Conservation (phyloP, 2,113 vertebrate genomes). For the Ceyx cyanopectus region DNA sequence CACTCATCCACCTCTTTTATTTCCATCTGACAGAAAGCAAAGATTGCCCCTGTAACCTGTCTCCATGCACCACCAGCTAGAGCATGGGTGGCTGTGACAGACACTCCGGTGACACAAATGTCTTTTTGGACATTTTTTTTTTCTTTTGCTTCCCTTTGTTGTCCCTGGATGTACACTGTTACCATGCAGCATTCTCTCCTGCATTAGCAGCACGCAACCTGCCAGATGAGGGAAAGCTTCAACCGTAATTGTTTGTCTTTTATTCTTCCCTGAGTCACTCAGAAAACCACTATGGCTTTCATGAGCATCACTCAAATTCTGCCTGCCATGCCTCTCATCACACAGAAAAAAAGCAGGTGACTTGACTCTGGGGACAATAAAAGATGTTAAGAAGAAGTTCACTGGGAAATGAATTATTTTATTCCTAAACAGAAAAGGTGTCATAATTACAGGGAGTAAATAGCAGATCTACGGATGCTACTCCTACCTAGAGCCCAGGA, state of each 20-base stretch:
- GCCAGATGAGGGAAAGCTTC: neutral
- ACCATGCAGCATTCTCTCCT: accelerated
- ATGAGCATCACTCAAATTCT: neutral
- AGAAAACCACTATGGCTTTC: neutral
- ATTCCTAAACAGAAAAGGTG: neutral
- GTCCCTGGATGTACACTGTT: neutral
- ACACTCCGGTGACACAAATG: neutral
- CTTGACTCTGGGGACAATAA: neutral
- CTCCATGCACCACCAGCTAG: neutral
- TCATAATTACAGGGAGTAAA: neutral
- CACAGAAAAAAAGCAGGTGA: neutral
- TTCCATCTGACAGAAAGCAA: neutral
- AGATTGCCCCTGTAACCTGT: neutral
- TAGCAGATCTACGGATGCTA: neutral
- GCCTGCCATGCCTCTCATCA: accelerated
- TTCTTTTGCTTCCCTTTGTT: neutral
- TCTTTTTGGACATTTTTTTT: neutral
- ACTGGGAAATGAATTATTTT: neutral
- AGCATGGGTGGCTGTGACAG: neutral
- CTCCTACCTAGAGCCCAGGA: neutral
- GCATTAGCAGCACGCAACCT: neutral
- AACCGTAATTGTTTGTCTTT: neutral
- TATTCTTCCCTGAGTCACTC: neutral
- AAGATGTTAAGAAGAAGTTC: neutral
- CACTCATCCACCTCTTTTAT: neutral